phyloP scores from a whole-genome alignment of 1,140 invertebrate species.

The Pseudomyrmex gracilis region DNA sequence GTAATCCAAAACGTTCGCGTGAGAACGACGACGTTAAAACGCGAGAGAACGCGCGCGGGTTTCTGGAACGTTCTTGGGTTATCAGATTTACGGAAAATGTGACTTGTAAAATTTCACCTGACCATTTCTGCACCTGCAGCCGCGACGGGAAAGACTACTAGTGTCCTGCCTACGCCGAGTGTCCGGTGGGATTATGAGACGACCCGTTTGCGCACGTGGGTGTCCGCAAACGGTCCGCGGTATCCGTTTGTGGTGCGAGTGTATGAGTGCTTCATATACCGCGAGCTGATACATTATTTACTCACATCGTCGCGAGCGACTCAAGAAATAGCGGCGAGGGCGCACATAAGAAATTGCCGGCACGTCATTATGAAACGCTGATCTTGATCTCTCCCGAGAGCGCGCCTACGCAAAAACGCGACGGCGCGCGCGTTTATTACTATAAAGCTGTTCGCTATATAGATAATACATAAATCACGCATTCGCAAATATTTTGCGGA shows the following conservation, averaged over 20 bases:
- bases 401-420: constrained; percentile 36
- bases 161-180: constrained; percentile 74
- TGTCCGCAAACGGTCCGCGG: constrained; percentile 68
- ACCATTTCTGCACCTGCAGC: constrained; percentile 63
- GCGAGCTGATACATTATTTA: constrained; percentile 53
- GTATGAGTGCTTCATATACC: constrained; percentile 18
- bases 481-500: constrained; percentile 33
- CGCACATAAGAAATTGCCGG: constrained; percentile 43
- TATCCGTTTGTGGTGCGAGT: constrained; percentile 55
- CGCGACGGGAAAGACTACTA: constrained; percentile 44
- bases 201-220: constrained; percentile 77
- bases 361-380: constrained; percentile 52
- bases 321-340: constrained; percentile 22
- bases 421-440: constrained; percentile 26
- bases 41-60: not conserved
- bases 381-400: constrained; percentile 49
- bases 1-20: constrained; percentile 21
- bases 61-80: constrained; percentile 18
- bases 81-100: constrained; percentile 36
- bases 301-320: constrained; percentile 32
- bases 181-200: constrained; percentile 76
- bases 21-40: constrained; percentile 8
- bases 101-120: constrained; percentile 70
- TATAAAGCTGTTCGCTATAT: constrained; percentile 37
- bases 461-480: constrained; percentile 43